These are phyloP conservation scores for Crossocerus cetratus DNA, from an alignment of 2,888 invertebrate genomes.

Conservation along the genomic window DNA sequence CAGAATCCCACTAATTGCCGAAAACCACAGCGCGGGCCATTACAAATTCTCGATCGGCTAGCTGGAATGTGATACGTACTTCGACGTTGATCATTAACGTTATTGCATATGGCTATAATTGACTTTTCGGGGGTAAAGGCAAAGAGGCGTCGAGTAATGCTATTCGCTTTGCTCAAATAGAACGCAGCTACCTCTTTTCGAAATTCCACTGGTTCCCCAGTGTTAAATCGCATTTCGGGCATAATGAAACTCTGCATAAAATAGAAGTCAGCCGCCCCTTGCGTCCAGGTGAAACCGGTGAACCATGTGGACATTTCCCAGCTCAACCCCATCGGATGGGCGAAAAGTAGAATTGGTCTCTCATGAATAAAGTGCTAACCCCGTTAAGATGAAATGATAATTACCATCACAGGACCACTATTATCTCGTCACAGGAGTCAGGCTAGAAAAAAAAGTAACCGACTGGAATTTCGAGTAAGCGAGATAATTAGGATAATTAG, in stretches of 20 bases:
- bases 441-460: constrained; percentile 1
- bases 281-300: neutral
- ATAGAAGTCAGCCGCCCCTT: constrained; percentile 8
- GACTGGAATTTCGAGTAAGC: constrained; percentile 5
- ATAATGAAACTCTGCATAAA: constrained; percentile 37
- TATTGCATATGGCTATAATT: neutral
- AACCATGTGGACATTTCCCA: neutral
- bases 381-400: constrained; percentile 14
- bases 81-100: neutral
- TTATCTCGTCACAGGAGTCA: neutral
- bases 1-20: no score
- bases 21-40: no score
- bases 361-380: neutral
- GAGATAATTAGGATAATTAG: constrained; percentile 17
- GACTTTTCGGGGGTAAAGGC: constrained; percentile 6
- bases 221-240: neutral
- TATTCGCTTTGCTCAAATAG: constrained; percentile 40
- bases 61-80: no score
- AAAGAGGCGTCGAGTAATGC: constrained; percentile 36
- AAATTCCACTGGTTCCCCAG: constrained; percentile 19
- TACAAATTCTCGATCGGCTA: no score
- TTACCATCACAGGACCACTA: constrained; percentile 2
- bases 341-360: no score
- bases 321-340: neutral
- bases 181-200: constrained; percentile 1